Conservation (phyloP, 2,113 vertebrate genomes). For the Sapajus apella region DNA sequence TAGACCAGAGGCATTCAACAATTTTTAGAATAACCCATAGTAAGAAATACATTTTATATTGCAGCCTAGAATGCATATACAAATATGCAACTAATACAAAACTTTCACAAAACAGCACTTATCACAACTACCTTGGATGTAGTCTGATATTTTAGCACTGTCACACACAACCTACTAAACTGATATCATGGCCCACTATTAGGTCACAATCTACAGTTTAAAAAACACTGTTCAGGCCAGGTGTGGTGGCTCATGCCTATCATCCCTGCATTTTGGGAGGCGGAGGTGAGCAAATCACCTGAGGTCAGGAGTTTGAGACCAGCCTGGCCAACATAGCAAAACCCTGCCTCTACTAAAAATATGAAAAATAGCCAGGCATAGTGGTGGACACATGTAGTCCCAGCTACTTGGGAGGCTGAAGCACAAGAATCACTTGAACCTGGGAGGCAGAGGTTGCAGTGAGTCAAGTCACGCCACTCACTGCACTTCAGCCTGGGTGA, state of each 20-base stretch:
- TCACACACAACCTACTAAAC: not conserved
- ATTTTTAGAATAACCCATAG: not conserved
- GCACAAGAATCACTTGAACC: too few species aligned
- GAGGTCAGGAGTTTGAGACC: too few species aligned
- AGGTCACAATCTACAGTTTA: not conserved
- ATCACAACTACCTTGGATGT: not conserved
- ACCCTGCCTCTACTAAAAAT: too few species aligned
- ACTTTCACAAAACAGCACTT: not conserved
- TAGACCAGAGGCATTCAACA: not conserved
- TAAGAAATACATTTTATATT: not conserved
- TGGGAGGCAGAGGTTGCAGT: too few species aligned
- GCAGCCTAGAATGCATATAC: not conserved
- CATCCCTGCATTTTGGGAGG: too few species aligned
- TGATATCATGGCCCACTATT: not conserved
- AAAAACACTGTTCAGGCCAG: not conserved
- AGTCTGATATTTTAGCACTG: not conserved
- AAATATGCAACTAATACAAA: not conserved
- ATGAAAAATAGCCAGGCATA: too few species aligned
- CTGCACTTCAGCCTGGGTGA: too few species aligned
- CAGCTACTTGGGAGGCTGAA: too few species aligned
- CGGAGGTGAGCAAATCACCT: rapidly evolving
- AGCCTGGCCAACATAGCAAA: too few species aligned
- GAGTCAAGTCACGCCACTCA: too few species aligned
- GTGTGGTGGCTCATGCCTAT: too few species aligned
- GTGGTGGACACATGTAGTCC: too few species aligned